Percentiles rank a stretch among this genome's conserved stretches.
phyloP scores from a whole-genome alignment of 2,113 vertebrate genomes.

The Aegotheles bennettii region DNA sequence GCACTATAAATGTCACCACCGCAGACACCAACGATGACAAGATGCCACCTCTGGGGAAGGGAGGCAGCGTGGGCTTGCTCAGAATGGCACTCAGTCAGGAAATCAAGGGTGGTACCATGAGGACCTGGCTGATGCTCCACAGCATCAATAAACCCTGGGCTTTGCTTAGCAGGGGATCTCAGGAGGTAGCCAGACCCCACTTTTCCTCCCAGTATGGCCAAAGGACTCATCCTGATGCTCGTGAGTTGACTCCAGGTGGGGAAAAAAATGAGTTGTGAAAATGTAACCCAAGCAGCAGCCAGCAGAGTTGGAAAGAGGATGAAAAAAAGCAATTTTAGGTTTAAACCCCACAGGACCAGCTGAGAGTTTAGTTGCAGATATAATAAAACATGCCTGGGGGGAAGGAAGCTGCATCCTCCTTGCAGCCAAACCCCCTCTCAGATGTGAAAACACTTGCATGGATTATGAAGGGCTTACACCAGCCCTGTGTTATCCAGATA shows the following conservation, averaged over 20 bases:
- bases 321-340: constrained; percentile 28
- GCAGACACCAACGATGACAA: constrained; percentile 47
- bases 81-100: background rate
- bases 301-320: background rate
- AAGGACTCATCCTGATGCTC: background rate
- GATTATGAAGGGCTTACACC: background rate
- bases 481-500: background rate
- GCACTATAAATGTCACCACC: constrained; percentile 55
- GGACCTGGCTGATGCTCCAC: background rate
- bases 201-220: background rate
- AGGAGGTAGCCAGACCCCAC: background rate
- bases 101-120: background rate
- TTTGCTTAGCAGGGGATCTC: background rate
- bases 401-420: constrained; percentile 17
- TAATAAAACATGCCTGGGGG: constrained; percentile 46
- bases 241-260: background rate
- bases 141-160: background rate
- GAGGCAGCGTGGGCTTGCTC: constrained; percentile 2
- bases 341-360: constrained; percentile 4
- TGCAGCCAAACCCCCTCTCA: constrained; percentile 18
- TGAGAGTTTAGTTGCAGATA: constrained; percentile 29
- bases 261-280: background rate
- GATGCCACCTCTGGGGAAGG: constrained; percentile 47
- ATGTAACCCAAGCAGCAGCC: background rate
- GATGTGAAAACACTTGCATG: background rate